Evolutionary conservation across 2,113 vertebrate species (phyloP).

Genomic region (Pongo abelii): DNA sequence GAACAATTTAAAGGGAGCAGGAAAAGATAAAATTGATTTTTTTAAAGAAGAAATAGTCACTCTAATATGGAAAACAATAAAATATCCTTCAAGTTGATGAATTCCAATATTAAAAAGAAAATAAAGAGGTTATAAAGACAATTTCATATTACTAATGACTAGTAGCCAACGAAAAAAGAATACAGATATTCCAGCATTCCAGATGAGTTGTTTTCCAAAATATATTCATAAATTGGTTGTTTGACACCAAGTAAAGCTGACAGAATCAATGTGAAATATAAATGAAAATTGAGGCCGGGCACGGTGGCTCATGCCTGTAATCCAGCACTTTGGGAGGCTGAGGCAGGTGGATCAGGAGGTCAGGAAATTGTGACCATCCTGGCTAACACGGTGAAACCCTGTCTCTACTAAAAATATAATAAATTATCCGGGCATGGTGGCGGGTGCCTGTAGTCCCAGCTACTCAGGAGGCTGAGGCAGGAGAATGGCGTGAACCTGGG

Average conservation of each 20-base stretch:
- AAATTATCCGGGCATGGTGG: no score
- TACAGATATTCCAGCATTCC: neutral
- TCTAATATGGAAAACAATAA: neutral
- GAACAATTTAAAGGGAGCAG: neutral
- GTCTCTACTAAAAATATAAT: no score
- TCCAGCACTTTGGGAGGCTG: no score
- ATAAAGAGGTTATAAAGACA: neutral
- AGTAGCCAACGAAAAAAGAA: neutral
- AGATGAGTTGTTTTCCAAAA: neutral
- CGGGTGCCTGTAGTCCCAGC: no score
- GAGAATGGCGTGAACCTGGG: no score
- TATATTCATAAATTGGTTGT: neutral
- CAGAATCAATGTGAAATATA: neutral
- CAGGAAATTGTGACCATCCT: no score
- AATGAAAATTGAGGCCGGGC: neutral
- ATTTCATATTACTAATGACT: neutral
- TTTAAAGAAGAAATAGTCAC: constrained; percentile 4
- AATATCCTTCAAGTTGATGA: neutral
- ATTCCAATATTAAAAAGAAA: constrained; percentile 1
- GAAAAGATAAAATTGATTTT: neutral
- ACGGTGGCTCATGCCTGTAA: no score
- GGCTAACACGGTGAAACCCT: no score
- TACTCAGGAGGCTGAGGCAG: no score
- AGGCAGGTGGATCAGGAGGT: no score
- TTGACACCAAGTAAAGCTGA: neutral